Evolutionary conservation across 2,113 vertebrate species (phyloP).

Genomic region (Petrocephalus microphthalmus): DNA sequence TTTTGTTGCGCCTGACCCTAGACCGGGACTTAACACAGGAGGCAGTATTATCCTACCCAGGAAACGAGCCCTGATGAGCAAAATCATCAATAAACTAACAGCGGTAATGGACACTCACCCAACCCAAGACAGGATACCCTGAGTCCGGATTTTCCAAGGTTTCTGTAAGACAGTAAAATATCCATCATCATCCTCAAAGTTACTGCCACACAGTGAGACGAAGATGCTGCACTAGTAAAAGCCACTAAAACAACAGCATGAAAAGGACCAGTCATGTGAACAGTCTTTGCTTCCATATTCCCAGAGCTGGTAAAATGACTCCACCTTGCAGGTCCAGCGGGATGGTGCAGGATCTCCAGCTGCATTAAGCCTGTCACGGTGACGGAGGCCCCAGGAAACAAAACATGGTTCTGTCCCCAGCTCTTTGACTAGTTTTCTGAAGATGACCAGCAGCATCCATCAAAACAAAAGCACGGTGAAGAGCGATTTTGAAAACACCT

Average conservation of each 20-base stretch:
- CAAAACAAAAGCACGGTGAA: neutral
- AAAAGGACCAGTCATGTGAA: neutral
- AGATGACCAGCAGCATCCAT: neutral
- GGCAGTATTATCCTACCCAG: neutral
- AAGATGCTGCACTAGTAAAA: neutral
- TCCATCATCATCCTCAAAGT: neutral
- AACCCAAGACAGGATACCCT: conserved; percentile 95
- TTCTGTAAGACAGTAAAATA: conserved; percentile 70
- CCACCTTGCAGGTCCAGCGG: neutral
- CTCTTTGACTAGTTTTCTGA: neutral
- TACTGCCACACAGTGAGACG: neutral
- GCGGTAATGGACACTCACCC: conserved; percentile 67
- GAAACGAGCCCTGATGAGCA: neutral
- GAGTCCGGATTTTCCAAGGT: conserved; percentile 93
- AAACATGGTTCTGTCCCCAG: neutral
- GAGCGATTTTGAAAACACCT: neutral
- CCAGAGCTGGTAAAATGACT: neutral
- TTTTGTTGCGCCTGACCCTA: too few species aligned
- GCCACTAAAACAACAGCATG: neutral
- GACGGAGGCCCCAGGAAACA: neutral
- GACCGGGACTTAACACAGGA: too few species aligned
- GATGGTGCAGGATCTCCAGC: neutral
- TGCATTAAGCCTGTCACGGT: neutral
- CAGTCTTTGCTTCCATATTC: neutral
- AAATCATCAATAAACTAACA: neutral